Evolutionary conservation across 2,797 vertebrate genomes (phyloP).

Genomic region (Aphelocoma californica): DNA sequence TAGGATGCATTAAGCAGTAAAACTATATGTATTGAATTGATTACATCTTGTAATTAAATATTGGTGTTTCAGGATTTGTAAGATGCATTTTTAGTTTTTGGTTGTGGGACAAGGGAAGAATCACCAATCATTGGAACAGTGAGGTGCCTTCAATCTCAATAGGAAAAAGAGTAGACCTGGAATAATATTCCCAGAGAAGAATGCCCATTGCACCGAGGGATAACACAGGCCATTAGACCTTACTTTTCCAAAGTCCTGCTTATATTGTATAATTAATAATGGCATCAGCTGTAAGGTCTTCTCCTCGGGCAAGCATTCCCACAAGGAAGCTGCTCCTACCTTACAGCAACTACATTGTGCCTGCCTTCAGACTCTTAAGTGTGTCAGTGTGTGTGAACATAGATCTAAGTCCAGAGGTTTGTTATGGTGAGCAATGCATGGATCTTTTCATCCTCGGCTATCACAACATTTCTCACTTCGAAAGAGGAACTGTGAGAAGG

Average conservation of each 20-base stretch:
- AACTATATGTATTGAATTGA: neutral
- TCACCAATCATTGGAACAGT: neutral
- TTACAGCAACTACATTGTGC: neutral
- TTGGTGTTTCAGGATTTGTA: neutral
- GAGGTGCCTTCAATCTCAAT: neutral
- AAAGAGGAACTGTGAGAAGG: neutral
- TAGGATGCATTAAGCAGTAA: neutral
- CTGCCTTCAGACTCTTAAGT: neutral
- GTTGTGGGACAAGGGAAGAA: neutral
- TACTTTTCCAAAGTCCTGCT: neutral
- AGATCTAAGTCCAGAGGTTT: neutral
- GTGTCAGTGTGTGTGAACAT: accelerated
- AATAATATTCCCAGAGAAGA: neutral
- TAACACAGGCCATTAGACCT: neutral
- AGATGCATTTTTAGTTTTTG: slow-evolving; percentile 15
- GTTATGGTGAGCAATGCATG: neutral
- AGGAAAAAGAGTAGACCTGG: neutral
- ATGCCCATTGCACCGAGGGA: neutral
- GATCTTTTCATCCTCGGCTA: neutral
- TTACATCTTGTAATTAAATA: neutral
- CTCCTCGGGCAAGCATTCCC: neutral
- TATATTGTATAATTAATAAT: neutral
- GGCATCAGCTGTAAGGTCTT: neutral
- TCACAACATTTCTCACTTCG: neutral
- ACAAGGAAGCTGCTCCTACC: neutral